Base-by-base conservation (phyloP, 1,140 invertebrate genomes). In the Halictus rubicundus region DNA sequence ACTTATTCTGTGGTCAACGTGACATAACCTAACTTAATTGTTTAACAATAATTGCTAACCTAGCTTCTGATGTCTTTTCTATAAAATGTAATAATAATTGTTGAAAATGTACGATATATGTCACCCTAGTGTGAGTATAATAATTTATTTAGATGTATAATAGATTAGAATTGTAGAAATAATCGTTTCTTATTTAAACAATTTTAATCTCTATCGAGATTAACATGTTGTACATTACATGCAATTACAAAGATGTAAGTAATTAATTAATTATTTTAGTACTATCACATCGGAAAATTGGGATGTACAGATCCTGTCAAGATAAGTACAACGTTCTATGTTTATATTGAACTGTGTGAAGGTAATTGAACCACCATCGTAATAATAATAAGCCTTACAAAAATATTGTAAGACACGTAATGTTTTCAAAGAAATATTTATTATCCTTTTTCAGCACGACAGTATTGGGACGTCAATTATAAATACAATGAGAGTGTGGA, bases 261-360 rank as follows among this genome's bases (percentile, higher is more conserved):
- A n/a, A n/a, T n/a, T n/a, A n/a, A n/a, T n/a, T 32, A 32, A 63
- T 75, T 32, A n/a, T 94, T 89, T 69, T 73, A 94, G 93, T 92
- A 90, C 77, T 91, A 91, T 75, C 85, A 92, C 52, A 91, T 94
- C 70, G 88, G 88, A 64, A 88, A 92, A 68, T 79, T 93, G 42
- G 93, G 92, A 2, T 93, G 92, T 52, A 90, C 78, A n/a, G 90
- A 94, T 81, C 90, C 91, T 78, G 59, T 87, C 27, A 91, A 91
- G 84, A 91, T 93, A 46, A 88, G 88, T 19, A 91, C 89, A 42
- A 89, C 91, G 14, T 92, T 92, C 88, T 89, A 93, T 68, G 89
- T 91, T 23, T 93, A 93, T 39, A 92, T 93, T 63, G 92, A 93
- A 85, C 63, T 93, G 59, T 93, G 92, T 59, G 92, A 93, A 91